Percentiles rank a stretch among this genome's conserved stretches.
phyloP scores from a whole-genome alignment of 1,140 invertebrate genomes.

The Drosophila tristis region DNA sequence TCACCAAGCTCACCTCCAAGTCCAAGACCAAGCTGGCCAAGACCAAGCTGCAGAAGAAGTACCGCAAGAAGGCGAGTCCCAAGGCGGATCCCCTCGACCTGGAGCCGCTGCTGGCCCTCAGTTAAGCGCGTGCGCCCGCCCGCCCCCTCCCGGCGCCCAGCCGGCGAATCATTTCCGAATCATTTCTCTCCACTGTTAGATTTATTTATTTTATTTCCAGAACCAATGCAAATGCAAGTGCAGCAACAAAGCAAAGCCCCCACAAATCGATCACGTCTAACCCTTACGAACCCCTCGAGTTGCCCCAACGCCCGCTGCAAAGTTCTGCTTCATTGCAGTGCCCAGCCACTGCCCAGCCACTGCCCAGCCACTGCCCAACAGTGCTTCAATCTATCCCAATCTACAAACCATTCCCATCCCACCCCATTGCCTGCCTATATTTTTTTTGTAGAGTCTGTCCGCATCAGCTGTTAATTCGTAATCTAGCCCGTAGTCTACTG shows the following conservation, averaged over 20 bases:
- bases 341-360: too few species aligned
- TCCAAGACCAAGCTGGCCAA: constrained; percentile 87
- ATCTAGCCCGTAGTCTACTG: constrained; percentile 60
- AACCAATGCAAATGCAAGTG: constrained; percentile 28
- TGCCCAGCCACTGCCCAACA: too few species aligned
- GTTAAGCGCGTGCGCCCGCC: constrained; percentile 84
- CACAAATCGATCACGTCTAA: background rate
- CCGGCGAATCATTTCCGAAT: constrained; percentile 5
- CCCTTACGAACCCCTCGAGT: background rate
- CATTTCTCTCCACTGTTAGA: constrained; percentile 35
- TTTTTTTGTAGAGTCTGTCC: constrained; percentile 33
- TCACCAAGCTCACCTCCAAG: constrained; percentile 87
- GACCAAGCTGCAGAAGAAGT: constrained; percentile 86
- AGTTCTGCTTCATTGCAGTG: too few species aligned
- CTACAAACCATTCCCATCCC: background rate
- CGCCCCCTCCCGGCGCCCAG: too few species aligned
- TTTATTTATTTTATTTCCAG: constrained; percentile 59
- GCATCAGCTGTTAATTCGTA: constrained; percentile 46
- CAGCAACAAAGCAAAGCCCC: background rate
- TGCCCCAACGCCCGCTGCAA: too few species aligned
- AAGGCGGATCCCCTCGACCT: constrained; percentile 76
- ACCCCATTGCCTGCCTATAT: background rate
- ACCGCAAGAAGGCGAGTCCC: constrained; percentile 85
- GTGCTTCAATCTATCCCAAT: constrained; percentile 4
- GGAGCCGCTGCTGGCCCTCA: constrained; percentile 89